These are phyloP conservation scores for Spodoptera frugiperda DNA, from an alignment of 1,140 invertebrate genomes.

Conservation along the genomic window DNA sequence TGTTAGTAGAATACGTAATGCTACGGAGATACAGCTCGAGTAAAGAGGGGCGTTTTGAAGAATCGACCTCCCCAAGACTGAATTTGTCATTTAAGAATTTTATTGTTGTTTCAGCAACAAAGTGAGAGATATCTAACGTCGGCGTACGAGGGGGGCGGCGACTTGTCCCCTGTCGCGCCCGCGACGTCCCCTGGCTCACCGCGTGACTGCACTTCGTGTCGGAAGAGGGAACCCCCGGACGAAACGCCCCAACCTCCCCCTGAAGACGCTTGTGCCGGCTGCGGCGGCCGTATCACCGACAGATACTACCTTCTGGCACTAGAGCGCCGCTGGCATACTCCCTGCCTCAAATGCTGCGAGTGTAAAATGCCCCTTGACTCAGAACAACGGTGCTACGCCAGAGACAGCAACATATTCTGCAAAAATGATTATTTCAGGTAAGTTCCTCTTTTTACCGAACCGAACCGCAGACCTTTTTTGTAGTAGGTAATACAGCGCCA, in stretches of 20 bases:
- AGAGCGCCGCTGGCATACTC: constrained; percentile 96
- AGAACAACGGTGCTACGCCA: constrained; percentile 96
- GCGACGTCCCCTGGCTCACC: constrained; percentile 86
- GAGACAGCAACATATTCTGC: constrained; percentile 98
- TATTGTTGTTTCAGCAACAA: constrained; percentile 85
- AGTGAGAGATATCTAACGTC: constrained; percentile 88
- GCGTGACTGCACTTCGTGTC: constrained; percentile 81
- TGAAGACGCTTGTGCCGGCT: constrained; percentile 93
- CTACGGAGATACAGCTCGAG: no score
- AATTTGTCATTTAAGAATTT: neutral
- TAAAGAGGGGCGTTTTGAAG: no score
- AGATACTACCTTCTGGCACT: constrained; percentile 97
- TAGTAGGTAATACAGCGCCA: neutral
- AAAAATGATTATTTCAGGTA: constrained; percentile 99
- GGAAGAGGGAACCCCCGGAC: constrained; percentile 83
- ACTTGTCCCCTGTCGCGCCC: constrained; percentile 90
- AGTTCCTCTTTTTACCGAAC: constrained; percentile 74
- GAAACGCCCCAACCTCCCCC: constrained; percentile 75
- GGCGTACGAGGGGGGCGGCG: constrained; percentile 90
- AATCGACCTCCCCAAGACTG: no score
- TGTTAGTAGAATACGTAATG: no score
- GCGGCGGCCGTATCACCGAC: constrained; percentile 93
- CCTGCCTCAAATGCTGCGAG: constrained; percentile 96
- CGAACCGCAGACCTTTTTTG: neutral
- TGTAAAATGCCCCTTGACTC: constrained; percentile 96